These are phyloP conservation scores for Pseudomyrmex dendroicus DNA, from an alignment of 1,140 invertebrate genomes.

Conservation along the genomic window DNA sequence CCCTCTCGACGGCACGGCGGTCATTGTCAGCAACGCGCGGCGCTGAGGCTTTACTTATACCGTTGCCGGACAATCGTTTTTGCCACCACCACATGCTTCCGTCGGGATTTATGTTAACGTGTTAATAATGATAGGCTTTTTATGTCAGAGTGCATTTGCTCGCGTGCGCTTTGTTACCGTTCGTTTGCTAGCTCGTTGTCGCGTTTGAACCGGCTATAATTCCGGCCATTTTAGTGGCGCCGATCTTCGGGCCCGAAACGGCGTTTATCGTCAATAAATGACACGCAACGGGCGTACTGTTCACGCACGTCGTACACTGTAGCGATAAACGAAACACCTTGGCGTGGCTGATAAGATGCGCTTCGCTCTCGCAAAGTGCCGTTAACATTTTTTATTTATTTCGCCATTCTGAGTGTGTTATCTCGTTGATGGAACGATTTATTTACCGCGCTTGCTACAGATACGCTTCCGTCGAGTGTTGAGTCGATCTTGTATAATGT, in stretches of 20 bases:
- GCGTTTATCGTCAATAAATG: conserved; percentile 73
- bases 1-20: conserved; percentile 30
- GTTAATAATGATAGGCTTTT: conserved; percentile 75
- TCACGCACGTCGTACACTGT: conserved; percentile 50
- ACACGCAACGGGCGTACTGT: conserved; percentile 40
- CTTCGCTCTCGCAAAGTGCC: conserved; percentile 11
- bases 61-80: conserved; percentile 68
- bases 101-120: conserved; percentile 71
- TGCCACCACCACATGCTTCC: conserved; percentile 48
- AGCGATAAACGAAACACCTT: conserved; percentile 59
- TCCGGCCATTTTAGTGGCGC: conserved; percentile 65
- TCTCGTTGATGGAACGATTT: conserved; percentile 40
- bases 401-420: conserved; percentile 23
- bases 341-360: conserved; percentile 51
- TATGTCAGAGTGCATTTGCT: conserved; percentile 43
- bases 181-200: conserved; percentile 15
- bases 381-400: conserved; percentile 59
- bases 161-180: conserved; percentile 23
- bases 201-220: conserved; percentile 51
- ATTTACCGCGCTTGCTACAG: conserved; percentile 16
- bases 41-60: conserved; percentile 36
- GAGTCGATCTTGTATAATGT: neutral
- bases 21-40: conserved; percentile 66
- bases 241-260: conserved; percentile 36
- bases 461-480: conserved; percentile 9